Percentiles rank a stretch among this genome's conserved stretches.
Evolutionary conservation across 2,888 invertebrate genomes (phyloP).

Genomic region (Gibbula magus): DNA sequence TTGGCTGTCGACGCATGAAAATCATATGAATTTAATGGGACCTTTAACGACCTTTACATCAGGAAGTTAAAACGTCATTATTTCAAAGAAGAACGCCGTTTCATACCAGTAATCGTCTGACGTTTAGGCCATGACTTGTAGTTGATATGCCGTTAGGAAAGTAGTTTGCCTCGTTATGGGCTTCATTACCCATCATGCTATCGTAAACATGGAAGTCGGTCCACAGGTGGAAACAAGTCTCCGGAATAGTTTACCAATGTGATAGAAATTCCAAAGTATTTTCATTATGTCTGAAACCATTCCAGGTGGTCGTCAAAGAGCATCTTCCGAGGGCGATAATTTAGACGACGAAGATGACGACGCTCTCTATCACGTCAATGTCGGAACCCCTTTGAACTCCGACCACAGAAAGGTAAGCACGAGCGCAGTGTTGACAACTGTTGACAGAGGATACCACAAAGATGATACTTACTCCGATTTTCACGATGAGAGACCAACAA

Average conservation of each 20-base stretch:
- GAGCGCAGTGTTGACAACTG: constrained; percentile 42
- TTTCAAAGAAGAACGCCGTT: no score
- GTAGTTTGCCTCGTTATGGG: constrained; percentile 33
- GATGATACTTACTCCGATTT: constrained; percentile 32
- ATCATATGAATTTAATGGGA: no score
- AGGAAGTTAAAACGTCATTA: no score
- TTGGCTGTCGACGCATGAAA: no score
- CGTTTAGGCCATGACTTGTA: not conserved
- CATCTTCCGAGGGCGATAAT: constrained; percentile 61
- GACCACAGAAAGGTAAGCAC: constrained; percentile 47
- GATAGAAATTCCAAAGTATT: constrained; percentile 17
- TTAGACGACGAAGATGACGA: constrained; percentile 55
- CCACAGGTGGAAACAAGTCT: constrained; percentile 32
- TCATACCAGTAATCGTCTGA: not conserved
- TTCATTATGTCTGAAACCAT: constrained; percentile 45
- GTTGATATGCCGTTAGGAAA: not conserved
- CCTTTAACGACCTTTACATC: no score
- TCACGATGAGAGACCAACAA: constrained; percentile 28
- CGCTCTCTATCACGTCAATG: constrained; percentile 28
- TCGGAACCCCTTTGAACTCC: constrained; percentile 30
- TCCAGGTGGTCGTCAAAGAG: constrained; percentile 58
- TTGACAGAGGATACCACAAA: not conserved
- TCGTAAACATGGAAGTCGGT: constrained; percentile 35
- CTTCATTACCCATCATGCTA: constrained; percentile 34
- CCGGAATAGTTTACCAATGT: not conserved